phyloP scores from a whole-genome alignment of 2,888 invertebrate species.

The Tetranychus piercei region DNA sequence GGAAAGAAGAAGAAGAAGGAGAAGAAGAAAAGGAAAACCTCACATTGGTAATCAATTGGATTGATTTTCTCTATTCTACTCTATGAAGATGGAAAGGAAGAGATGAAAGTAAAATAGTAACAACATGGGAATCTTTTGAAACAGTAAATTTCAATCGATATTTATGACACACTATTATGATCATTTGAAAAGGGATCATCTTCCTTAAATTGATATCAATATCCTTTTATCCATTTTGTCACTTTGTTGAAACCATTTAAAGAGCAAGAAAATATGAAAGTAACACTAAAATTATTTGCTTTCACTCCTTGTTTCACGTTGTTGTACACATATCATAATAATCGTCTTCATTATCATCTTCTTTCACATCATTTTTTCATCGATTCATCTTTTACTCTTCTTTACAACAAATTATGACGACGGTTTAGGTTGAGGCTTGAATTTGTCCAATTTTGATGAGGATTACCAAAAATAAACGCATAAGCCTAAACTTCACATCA shows the following conservation, averaged over 20 bases:
- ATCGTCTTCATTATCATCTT: background rate
- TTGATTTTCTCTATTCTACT: background rate
- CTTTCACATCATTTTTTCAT: background rate
- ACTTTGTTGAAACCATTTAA: background rate
- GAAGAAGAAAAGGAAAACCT: background rate
- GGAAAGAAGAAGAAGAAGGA: background rate
- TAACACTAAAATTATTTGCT: background rate
- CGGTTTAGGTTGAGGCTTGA: background rate
- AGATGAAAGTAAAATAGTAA: background rate
- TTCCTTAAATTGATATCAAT: conserved; percentile 1
- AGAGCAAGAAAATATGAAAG: background rate
- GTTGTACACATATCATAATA: background rate
- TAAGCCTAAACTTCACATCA: too few relatives aligned
- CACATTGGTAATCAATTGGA: background rate
- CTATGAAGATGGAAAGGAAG: background rate
- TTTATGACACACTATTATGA: background rate
- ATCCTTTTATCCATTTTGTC: background rate
- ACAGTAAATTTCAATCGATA: background rate
- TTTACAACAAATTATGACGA: background rate
- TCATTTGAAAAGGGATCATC: background rate
- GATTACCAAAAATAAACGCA: too few relatives aligned
- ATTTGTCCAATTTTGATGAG: too few relatives aligned
- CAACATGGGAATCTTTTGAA: background rate
- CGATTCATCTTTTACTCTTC: background rate
- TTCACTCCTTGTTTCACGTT: background rate